A percentile compares a stretch with the other conserved stretches of the same genome.
Conservation (phyloP, 1,140 invertebrate species). For the Atta texana region DNA sequence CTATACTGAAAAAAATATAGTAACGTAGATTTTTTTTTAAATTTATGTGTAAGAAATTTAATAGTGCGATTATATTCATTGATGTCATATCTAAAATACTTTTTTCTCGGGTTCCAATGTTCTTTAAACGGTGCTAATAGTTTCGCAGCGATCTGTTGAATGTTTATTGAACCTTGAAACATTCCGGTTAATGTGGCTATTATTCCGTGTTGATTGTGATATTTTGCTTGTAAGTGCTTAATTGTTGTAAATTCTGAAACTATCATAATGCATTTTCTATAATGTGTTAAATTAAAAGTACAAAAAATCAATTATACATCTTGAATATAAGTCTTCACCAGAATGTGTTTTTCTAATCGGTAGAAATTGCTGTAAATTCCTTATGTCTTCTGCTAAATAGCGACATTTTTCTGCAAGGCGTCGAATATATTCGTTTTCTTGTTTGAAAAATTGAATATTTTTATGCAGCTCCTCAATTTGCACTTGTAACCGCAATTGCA, state of each 20-base stretch:
- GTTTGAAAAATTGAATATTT: conserved; percentile 45
- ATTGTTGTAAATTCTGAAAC: conserved; percentile 61
- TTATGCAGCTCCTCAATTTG: conserved; percentile 54
- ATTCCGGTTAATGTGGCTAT: conserved; percentile 63
- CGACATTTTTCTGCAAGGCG: conserved; percentile 28
- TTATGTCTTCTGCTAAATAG: conserved; percentile 8
- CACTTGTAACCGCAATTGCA: conserved; percentile 23
- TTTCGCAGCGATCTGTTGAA: conserved; percentile 60
- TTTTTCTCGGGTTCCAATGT: conserved; percentile 56
- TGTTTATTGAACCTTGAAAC: conserved; percentile 53
- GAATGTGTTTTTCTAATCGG: conserved; percentile 45
- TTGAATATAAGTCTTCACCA: conserved; percentile 33
- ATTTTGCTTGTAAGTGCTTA: conserved; percentile 62
- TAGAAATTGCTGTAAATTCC: not conserved
- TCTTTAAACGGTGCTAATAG: conserved; percentile 49
- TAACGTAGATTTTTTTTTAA: not conserved
- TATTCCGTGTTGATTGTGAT: conserved; percentile 65
- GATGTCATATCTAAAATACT: conserved; percentile 53
- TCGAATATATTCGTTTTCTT: conserved; percentile 61
- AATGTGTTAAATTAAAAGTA: not conserved
- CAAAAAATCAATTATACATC: not conserved
- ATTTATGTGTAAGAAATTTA: not conserved
- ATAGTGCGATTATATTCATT: not conserved
- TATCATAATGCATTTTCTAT: not conserved
- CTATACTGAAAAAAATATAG: conserved; percentile 36